These are phyloP conservation scores for Onthophagus sagittarius DNA, from an alignment of 2,888 invertebrate species.

Conservation along the genomic window DNA sequence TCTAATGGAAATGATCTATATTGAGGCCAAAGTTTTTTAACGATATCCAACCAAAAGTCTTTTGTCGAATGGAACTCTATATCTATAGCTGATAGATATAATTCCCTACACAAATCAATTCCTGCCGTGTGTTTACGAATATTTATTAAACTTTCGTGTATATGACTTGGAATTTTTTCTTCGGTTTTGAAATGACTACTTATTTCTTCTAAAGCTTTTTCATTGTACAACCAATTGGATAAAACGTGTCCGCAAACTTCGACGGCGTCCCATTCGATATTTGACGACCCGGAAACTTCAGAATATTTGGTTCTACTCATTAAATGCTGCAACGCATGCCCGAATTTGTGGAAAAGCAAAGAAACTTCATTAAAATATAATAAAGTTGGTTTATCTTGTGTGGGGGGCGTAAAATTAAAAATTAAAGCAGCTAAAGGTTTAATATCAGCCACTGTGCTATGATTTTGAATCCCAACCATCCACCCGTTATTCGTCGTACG, in stretches of 20 bases:
- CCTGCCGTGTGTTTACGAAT: constrained; percentile 73
- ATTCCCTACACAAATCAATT: constrained; percentile 71
- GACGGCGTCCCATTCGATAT: constrained; percentile 92
- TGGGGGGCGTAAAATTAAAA: constrained; percentile 74
- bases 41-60: constrained; percentile 80
- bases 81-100: constrained; percentile 80
- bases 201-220: constrained; percentile 55
- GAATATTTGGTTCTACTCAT: constrained; percentile 77
- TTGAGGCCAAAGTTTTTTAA: constrained; percentile 73
- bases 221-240: constrained; percentile 73
- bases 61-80: constrained; percentile 73
- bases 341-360: constrained; percentile 79
- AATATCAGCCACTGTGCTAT: constrained; percentile 59
- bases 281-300: constrained; percentile 79
- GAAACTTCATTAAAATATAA: constrained; percentile 74
- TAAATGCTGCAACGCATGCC: constrained; percentile 81
- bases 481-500: constrained; percentile 57
- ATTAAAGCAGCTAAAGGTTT: constrained; percentile 78
- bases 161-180: constrained; percentile 64
- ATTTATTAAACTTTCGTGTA: constrained; percentile 60
- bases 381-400: constrained; percentile 61
- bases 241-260: constrained; percentile 81
- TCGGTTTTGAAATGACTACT: constrained; percentile 73
- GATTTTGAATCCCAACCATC: constrained; percentile 75
- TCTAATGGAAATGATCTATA: constrained; percentile 74